phyloP scores from a whole-genome alignment of 2,888 invertebrate genomes.

The Drosophila mayaguana region DNA sequence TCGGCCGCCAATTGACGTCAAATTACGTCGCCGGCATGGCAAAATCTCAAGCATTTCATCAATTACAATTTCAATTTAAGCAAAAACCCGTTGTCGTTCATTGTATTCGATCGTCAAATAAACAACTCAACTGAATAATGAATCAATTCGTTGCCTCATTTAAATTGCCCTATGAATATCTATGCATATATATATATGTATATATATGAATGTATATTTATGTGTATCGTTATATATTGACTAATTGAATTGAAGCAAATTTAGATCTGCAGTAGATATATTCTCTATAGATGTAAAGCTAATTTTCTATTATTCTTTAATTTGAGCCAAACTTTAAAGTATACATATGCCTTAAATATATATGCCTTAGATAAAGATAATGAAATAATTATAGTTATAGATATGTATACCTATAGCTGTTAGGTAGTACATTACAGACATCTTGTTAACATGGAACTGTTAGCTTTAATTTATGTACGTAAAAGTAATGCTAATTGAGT shows the following conservation, averaged over 20 bases:
- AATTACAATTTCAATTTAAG: conserved; percentile 83
- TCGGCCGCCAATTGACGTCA: conserved; percentile 74
- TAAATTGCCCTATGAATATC: conserved; percentile 66
- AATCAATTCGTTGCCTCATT: conserved; percentile 68
- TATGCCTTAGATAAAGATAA: not conserved
- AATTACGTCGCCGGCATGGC: conserved; percentile 59
- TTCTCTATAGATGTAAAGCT: not conserved
- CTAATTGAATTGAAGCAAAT: conserved; percentile 34
- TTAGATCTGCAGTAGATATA: no score
- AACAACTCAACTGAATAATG: conserved; percentile 59
- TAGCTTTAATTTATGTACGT: conserved; percentile 12
- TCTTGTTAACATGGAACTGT: conserved; percentile 53
- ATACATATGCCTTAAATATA: no score
- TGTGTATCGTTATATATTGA: conserved; percentile 2
- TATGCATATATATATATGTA: not conserved
- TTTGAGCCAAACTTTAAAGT: not conserved
- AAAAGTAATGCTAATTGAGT: conserved; percentile 57
- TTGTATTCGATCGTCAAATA: conserved; percentile 60
- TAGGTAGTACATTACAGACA: not conserved
- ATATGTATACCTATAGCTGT: not conserved
- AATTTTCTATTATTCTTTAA: not conserved
- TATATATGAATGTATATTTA: not conserved
- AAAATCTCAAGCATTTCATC: conserved; percentile 82
- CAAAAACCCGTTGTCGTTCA: conserved; percentile 47
- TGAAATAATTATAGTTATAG: not conserved